Conservation (phyloP, 2,797 vertebrate genomes). For the Cichlasoma orientale region DNA sequence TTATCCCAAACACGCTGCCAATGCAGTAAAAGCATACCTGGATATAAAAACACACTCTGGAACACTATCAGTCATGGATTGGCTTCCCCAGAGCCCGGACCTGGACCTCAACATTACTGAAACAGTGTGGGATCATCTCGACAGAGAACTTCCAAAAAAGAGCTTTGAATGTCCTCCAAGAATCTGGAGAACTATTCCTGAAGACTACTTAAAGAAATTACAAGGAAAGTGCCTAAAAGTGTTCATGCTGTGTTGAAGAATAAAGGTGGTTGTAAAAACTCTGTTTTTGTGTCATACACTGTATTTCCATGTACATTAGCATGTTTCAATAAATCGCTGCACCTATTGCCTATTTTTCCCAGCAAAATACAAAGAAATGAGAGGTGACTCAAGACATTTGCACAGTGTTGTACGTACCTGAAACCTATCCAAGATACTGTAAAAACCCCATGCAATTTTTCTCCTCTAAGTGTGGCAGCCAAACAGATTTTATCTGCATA, state of each 20-base stretch:
- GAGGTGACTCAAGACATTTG: not conserved
- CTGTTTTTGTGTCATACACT: not conserved
- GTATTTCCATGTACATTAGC: not conserved
- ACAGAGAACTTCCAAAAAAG: not conserved
- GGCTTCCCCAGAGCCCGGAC: not conserved
- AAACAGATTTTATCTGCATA: conserved; percentile 36
- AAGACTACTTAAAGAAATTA: too few relatives aligned
- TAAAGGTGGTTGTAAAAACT: not conserved
- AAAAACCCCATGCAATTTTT: not conserved
- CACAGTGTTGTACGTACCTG: not conserved
- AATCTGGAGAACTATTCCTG: not conserved
- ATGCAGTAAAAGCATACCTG: not conserved
- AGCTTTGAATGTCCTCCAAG: not conserved
- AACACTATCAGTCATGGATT: not conserved
- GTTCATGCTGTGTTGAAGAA: not conserved
- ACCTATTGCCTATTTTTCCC: not conserved
- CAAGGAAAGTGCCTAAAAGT: not conserved
- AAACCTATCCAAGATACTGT: not conserved
- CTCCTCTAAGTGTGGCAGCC: conserved; percentile 21
- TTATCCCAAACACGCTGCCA: not conserved
- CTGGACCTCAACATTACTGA: not conserved
- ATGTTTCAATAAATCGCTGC: not conserved
- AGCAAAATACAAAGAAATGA: not conserved
- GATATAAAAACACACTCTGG: not conserved
- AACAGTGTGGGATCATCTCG: not conserved